Conservation (phyloP, 2,888 invertebrate genomes). For the Pyralis farinalis region DNA sequence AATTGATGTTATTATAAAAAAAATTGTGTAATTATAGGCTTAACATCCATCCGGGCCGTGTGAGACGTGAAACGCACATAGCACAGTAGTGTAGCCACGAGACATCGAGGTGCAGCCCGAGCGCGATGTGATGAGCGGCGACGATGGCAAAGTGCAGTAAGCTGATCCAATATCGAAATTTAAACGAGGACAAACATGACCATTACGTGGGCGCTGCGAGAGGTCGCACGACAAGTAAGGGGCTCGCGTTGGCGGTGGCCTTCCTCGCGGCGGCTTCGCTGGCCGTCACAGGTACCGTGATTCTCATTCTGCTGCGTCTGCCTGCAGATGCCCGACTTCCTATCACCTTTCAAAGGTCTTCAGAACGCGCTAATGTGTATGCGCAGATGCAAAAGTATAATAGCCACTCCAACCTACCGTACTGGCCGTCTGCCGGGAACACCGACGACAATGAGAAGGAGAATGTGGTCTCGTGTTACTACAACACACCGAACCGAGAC, state of each 20-base stretch:
- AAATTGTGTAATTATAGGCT: too few species aligned
- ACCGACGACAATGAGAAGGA: background rate
- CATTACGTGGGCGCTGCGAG: background rate
- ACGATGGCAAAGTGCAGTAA: background rate
- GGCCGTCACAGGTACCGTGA: background rate
- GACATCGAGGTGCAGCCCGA: too few species aligned
- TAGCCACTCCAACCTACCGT: background rate
- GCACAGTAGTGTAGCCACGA: too few species aligned
- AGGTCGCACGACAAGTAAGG: background rate
- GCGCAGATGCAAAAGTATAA: background rate
- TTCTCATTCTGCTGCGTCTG: background rate
- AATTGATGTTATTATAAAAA: too few species aligned
- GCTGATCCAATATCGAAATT: background rate
- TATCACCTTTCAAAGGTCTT: background rate
- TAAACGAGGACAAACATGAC: background rate
- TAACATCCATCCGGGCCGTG: too few species aligned
- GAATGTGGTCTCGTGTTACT: conserved; percentile 84
- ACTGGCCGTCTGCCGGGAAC: background rate
- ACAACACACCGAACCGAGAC: conserved; percentile 75
- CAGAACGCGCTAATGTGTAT: background rate
- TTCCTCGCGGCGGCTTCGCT: background rate
- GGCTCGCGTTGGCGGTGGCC: background rate
- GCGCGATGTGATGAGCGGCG: too few species aligned
- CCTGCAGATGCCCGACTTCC: background rate
- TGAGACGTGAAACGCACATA: too few species aligned